Evolutionary conservation across 1,140 invertebrate genomes (phyloP), one percentile per base, ranked within the genome.

Genomic region (Drosophila orosa): DNA sequence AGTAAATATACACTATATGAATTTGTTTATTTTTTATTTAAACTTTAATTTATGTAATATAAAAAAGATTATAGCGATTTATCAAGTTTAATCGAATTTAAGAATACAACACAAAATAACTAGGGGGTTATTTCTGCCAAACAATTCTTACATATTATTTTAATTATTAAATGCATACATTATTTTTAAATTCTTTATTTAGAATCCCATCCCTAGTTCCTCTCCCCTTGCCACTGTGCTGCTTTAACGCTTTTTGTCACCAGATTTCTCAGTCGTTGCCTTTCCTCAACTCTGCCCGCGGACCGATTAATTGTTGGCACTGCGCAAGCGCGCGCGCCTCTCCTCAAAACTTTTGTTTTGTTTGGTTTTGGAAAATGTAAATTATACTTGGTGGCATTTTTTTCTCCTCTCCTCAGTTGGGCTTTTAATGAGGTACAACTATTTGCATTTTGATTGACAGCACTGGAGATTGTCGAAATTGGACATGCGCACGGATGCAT

Each of bases 371-470:
- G 76, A 89, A 89, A 87, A 87, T 87, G 84, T 87, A 87, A 87
- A 89, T 89, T 89, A 66, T 76, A 40, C 54, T 61, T 39, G 54
- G 47, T 81, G 40, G 74, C 57, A 60, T 77, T 71, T 68, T 78
- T 48, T 77, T 57, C 13, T 54, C 33, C 19, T 52, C 13, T 29
- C 42, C 56, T 48, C 48, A 17, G 57, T 29, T 37, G 40, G 58
- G 58, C 39, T 83, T 84, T 87, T 87, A 87, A 87, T 87, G 84
- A 89, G 83, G 76, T 50, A 56, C 42, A 81, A 47, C 48, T 63
- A 86, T 86, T 87, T 87, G 84, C 84, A 87, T 87, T 87, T 87
- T 87, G 84, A 87, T 87, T 87, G 84, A 87, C 84, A 89, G 84
- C 84, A 31, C 22, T 60, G 79, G 83, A 82, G 79, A 82, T 82